Base-by-base conservation (phyloP, 1,140 invertebrate species). In the Laodelphax striatellus region DNA sequence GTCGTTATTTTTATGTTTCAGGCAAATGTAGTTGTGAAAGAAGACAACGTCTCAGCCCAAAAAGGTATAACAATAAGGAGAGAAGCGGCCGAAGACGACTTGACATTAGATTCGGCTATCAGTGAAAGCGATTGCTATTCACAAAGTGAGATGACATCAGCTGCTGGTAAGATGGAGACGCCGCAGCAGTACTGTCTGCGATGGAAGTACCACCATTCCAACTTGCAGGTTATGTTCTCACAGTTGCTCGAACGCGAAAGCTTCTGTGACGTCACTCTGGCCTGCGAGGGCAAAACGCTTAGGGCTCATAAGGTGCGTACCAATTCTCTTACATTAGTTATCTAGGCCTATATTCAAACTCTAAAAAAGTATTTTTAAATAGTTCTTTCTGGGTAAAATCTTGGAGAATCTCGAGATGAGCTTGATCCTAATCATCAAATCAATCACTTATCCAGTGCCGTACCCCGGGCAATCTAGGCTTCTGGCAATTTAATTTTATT, bases 181-280 rank as follows among this genome's bases (percentile, higher is more conserved):
- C 59, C 59, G 13, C 88, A 92, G 75, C 89, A 92, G 76, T 93
- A 92, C 78, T 93, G 89, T 73, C 77, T 93, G 62, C 78, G 88
- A 74, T 92, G 90, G 90, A 92, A 92, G 70, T 91, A 92, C 73
- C 90, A 93, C 76, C 88, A 92, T 73, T 87, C 85, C 64, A 93
- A 93, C 73, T 77, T 93, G 59, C 73, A 75, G 62, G 89, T 85
- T 22, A 92, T 92, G 85, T 94, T 93, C 76, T 88, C 88, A 52
- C 87, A 92, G 71, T 77, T 94, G 60, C 75, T 93, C 28, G 88
- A 92, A 69, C 75, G 88, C 69, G 89, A 93, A 69, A 84, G 88
- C 61, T 94, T 94, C 75, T 90, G 92, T 76, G 90, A 96, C 77
- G 88, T 94, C 63, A 88, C 90, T 22, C 72, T 94, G 58, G 91